A percentile compares a stretch with the other conserved stretches of the same genome.
Evolutionary conservation across 2,113 vertebrate genomes (phyloP).

Genomic region (Odontesthes bonariensis): DNA sequence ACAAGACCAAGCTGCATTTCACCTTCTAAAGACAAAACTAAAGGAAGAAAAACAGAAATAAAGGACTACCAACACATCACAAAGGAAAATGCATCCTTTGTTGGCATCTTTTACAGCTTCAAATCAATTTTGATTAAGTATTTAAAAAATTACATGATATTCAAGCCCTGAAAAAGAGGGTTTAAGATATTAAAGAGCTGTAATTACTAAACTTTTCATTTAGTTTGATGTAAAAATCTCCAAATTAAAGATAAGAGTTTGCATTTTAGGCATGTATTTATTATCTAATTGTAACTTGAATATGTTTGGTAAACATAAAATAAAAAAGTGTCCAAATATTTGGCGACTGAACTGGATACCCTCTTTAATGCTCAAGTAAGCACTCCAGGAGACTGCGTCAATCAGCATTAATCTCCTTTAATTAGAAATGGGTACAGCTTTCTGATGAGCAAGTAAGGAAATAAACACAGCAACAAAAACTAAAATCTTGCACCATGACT

Average conservation of each 20-base stretch:
- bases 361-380: constrained; percentile 5
- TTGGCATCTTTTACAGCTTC: neutral
- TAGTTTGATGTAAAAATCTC: neutral
- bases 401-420: constrained; percentile 58
- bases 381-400: constrained; percentile 43
- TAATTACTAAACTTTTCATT: neutral
- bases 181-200: neutral
- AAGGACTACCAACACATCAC: neutral
- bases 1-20: too few relatives aligned
- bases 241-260: neutral
- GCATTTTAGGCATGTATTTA: neutral
- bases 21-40: neutral
- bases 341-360: neutral
- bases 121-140: too few relatives aligned
- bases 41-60: neutral
- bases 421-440: constrained; percentile 48
- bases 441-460: neutral
- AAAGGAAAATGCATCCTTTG: neutral
- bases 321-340: neutral
- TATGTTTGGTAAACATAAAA: neutral
- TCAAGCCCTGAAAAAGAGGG: neutral
- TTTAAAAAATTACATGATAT: neutral
- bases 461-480: neutral
- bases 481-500: neutral
- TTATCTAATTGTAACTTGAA: neutral